These are phyloP conservation scores for Rafetus swinhoei DNA, from an alignment of 2,113 vertebrate genomes.

Conservation along the genomic window DNA sequence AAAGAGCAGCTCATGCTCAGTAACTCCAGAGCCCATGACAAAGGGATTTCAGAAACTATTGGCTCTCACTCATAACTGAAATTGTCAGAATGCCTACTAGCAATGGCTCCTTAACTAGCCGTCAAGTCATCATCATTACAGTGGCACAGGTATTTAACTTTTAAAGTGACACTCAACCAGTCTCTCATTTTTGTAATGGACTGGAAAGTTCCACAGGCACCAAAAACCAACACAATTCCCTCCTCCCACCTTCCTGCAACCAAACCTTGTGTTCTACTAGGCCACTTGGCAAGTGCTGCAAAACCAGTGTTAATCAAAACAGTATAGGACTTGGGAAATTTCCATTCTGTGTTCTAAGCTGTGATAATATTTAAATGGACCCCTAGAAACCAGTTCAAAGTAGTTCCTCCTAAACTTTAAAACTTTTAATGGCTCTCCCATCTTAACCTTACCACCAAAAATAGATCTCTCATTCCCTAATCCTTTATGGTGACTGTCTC, in stretches of 20 bases:
- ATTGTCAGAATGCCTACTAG: constrained; percentile 10
- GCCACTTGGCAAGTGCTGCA: neutral
- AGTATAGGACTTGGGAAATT: neutral
- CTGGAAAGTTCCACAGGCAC: neutral
- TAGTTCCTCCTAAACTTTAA: neutral
- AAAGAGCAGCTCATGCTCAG: neutral
- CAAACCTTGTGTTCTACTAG: neutral
- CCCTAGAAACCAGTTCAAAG: neutral
- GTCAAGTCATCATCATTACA: constrained; percentile 34
- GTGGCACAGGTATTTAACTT: constrained; percentile 26
- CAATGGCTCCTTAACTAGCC: constrained; percentile 25
- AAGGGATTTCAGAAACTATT: neutral
- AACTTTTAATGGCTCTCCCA: neutral
- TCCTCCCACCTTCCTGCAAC: neutral
- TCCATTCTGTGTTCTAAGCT: neutral
- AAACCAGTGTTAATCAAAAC: neutral
- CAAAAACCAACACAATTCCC: neutral
- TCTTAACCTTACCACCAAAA: neutral
- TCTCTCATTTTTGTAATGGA: constrained; percentile 24
- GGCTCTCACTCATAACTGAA: neutral
- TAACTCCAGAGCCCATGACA: neutral
- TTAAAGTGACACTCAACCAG: neutral
- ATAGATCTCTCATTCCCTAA: neutral
- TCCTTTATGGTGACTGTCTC: neutral
- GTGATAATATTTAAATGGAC: neutral